Base-by-base conservation (phyloP, 1,140 invertebrate genomes). In the Trichomalopsis sarcophagae region DNA sequence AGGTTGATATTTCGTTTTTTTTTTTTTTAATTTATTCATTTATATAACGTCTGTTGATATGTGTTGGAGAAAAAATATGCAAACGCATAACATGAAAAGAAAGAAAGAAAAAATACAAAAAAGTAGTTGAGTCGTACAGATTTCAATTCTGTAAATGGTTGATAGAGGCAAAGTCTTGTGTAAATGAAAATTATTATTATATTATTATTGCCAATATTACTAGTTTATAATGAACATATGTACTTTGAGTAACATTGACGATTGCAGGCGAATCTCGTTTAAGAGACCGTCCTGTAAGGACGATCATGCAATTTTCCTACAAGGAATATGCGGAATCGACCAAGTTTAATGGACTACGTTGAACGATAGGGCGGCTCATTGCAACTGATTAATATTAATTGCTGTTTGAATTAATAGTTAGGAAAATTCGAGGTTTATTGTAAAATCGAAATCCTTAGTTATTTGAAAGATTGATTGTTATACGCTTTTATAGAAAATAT, bases 151-250 rank as follows among this genome's bases (percentile, higher is more conserved):
- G 50, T 55, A 55, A 86, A 84, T 87, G 78, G 86, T 77, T 85
- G 87, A 89, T 83, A 85, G 86, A 87, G 85, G 85, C 69, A 86
- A 86, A 90, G 85, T 88, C 79, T 87, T 90, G 89, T 91, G 89
- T 91, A 91, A 90, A 91, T 91, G 90, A 91, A 91, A 91, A 91
- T 91, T 91, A 91, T 91, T 91, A 89, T 89, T 83, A 79, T 84
- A 87, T 87, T 88, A 87, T 86, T 87, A 88, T 87, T 44, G 68
- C 74, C 86, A 86, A 85, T 86, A 85, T 84, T 82, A 86, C 76
- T 33, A 87, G 75, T 82, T 82, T 71, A 83, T 75, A 82, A 36
- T 74, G 27, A 86, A 86, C 82, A 85, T 68, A 77, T 82, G 68
- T 87, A 79, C 74, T 86, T 74, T 23, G 71, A 84, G 76, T 33